These are phyloP conservation scores for Mormyrus lacerda DNA, from an alignment of 2,113 vertebrate species.

Conservation along the genomic window DNA sequence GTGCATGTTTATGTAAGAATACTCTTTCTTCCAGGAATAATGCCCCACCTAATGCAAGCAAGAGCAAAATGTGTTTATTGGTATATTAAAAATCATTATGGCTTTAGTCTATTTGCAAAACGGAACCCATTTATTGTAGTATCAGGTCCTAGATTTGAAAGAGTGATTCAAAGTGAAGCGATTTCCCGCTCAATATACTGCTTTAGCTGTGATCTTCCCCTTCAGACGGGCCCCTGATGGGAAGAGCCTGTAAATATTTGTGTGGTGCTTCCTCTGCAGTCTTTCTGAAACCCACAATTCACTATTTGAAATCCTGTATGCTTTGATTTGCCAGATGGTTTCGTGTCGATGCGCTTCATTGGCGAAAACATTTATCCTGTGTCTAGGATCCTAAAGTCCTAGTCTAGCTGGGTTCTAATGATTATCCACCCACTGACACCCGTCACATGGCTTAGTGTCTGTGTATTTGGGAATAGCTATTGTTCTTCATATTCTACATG, in stretches of 20 bases:
- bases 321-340: not conserved
- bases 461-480: not conserved
- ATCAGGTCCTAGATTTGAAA: not conserved
- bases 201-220: not conserved
- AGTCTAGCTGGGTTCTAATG: not conserved
- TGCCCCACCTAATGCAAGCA: not conserved
- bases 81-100: not conserved
- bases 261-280: not conserved
- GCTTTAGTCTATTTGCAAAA: not conserved
- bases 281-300: not conserved
- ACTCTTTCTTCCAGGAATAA: not conserved
- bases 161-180: not conserved
- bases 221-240: not conserved
- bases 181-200: not conserved
- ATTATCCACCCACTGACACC: not conserved
- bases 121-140: not conserved
- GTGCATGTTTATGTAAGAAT: not conserved
- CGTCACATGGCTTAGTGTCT: not conserved
- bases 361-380: not conserved
- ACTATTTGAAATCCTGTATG: not conserved
- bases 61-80: not conserved
- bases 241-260: not conserved
- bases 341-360: not conserved
- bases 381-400: not conserved
- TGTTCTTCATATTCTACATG: not conserved